phyloP scores from a whole-genome alignment of 2,797 vertebrate species.

The Lithobates sylvaticus region DNA sequence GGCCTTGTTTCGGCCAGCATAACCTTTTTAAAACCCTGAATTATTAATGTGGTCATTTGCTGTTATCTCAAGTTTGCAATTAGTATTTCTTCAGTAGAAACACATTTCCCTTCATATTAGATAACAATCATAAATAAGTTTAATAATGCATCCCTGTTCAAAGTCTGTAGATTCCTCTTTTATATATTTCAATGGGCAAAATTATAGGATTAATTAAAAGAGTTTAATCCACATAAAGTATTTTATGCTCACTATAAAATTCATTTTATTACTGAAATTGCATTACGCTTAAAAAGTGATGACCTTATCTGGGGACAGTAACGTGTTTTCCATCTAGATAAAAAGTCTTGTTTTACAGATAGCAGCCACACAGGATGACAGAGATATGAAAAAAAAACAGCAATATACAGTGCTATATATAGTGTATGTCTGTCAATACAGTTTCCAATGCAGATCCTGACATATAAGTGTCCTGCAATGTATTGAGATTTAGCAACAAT shows the following conservation, averaged over 20 bases:
- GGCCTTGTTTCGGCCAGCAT: not conserved
- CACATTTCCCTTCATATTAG: conserved; percentile 35
- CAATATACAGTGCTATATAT: conserved; percentile 62
- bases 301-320: conserved; percentile 74
- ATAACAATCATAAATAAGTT: conserved; percentile 65
- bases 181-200: conserved; percentile 71
- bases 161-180: conserved; percentile 65
- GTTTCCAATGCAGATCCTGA: conserved; percentile 65
- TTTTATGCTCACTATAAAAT: conserved; percentile 75
- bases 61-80: conserved; percentile 42
- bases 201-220: conserved; percentile 77
- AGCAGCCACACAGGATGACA: conserved; percentile 64
- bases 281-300: conserved; percentile 75
- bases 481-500: conserved; percentile 80
- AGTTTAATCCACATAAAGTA: conserved; percentile 75
- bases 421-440: conserved; percentile 66
- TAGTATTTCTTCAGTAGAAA: conserved; percentile 48
- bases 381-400: conserved; percentile 66
- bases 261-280: conserved; percentile 78
- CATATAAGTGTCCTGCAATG: conserved; percentile 75
- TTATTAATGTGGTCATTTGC: conserved; percentile 41
- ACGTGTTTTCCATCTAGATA: conserved; percentile 78
- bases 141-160: conserved; percentile 67
- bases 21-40: not conserved
- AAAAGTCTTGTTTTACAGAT: conserved; percentile 72